Evolutionary conservation across 2,113 vertebrate genomes (phyloP).

Genomic region (Nycticebus coucang): DNA sequence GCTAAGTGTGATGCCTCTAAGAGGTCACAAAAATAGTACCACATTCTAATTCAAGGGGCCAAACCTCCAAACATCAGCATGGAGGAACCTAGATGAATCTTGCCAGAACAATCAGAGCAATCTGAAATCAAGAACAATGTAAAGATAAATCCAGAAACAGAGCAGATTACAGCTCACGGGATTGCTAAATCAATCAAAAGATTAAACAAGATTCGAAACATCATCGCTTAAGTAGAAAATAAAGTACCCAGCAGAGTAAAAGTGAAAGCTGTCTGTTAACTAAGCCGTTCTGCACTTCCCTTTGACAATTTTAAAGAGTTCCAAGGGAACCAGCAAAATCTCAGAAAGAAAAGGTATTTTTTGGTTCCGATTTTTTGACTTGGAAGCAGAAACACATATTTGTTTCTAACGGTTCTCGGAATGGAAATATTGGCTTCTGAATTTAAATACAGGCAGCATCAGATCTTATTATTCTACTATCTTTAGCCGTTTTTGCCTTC

Average conservation of each 20-base stretch:
- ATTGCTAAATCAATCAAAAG: background rate
- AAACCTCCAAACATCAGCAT: background rate
- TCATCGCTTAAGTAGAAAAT: conserved; percentile 41
- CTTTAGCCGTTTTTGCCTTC: conserved; percentile 66
- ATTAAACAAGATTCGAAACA: conserved; percentile 30
- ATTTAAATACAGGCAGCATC: conserved; percentile 39
- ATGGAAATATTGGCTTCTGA: conserved; percentile 56
- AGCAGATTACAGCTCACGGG: background rate
- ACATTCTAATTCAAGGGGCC: conserved; percentile 37
- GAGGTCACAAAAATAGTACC: conserved; percentile 49
- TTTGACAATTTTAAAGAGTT: conserved; percentile 36
- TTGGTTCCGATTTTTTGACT: conserved; percentile 35
- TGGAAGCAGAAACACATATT: conserved; percentile 65
- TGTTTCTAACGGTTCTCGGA: conserved; percentile 54
- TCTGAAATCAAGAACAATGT: background rate
- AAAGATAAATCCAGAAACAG: background rate
- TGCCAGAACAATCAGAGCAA: background rate
- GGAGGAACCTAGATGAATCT: background rate
- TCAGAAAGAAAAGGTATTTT: conserved; percentile 32
- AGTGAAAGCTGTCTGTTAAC: conserved; percentile 49
- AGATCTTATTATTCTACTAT: conserved; percentile 54
- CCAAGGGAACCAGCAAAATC: background rate
- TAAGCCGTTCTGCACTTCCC: conserved; percentile 35
- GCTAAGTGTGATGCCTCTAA: background rate
- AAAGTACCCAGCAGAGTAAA: background rate